Percentiles rank a stretch among this genome's conserved stretches.
These are phyloP conservation scores for Festucalex cinctus DNA, from an alignment of 2,113 vertebrate species.

Conservation along the genomic window DNA sequence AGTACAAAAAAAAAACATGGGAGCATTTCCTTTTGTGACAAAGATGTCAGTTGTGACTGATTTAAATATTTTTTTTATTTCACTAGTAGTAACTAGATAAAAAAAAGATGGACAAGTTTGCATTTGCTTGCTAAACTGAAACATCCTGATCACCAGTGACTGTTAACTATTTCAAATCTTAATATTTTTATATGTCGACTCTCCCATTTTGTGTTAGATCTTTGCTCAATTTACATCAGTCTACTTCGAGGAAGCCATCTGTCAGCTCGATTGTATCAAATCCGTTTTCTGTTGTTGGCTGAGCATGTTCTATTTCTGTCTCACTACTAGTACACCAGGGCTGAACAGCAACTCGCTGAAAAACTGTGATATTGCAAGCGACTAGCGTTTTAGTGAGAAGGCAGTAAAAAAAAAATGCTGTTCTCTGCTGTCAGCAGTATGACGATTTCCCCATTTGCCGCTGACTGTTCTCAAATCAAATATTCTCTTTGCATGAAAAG, in stretches of 20 bases:
- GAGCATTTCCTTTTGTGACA: no score
- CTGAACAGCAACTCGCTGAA: background rate
- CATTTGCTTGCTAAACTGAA: no score
- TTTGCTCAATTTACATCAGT: background rate
- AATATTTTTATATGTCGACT: background rate
- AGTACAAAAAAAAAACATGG: no score
- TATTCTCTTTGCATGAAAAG: constrained; percentile 50
- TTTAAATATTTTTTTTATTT: no score
- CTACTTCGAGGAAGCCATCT: constrained; percentile 1
- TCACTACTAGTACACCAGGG: constrained; percentile 4
- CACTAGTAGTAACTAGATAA: no score
- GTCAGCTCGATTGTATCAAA: background rate
- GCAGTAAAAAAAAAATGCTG: background rate
- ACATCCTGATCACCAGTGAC: no score
- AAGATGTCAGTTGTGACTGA: no score
- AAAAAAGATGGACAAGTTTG: no score
- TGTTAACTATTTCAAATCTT: background rate
- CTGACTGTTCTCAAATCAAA: constrained; percentile 41
- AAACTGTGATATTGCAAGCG: constrained; percentile 10
- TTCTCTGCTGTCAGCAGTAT: constrained; percentile 18
- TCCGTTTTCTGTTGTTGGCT: constrained; percentile 7
- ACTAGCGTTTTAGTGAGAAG: background rate
- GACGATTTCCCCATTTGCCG: constrained; percentile 21
- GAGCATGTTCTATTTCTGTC: constrained; percentile 17
- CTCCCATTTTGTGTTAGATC: background rate